phyloP scores from a whole-genome alignment of 92 coral and sea anemone species.

The Pocillopora grandis region DNA sequence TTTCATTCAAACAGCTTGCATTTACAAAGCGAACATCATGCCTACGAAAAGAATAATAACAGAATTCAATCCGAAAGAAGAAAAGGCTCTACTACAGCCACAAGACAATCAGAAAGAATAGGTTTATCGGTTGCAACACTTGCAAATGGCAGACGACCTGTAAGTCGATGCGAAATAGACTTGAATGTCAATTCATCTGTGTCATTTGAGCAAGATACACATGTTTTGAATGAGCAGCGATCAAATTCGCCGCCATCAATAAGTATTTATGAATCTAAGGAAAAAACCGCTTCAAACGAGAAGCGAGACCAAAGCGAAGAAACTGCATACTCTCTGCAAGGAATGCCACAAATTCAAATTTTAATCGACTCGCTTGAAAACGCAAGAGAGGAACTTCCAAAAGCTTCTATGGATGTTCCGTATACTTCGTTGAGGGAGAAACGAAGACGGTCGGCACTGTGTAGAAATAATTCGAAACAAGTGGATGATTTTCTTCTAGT shows the following conservation, averaged over 20 bases:
- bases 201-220: slow-evolving; percentile 9
- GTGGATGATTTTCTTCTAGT: slow-evolving; percentile 88
- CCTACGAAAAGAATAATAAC: neutral
- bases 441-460: slow-evolving; percentile 85
- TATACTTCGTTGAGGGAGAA: slow-evolving; percentile 79
- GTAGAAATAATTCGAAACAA: slow-evolving; percentile 86
- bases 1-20: neutral
- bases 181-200: slow-evolving; percentile 39
- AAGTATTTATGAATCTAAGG: neutral
- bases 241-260: slow-evolving; percentile 27
- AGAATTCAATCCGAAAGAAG: neutral
- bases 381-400: slow-evolving; percentile 70
- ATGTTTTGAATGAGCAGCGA: slow-evolving; percentile 3
- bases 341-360: slow-evolving; percentile 67
- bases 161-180: slow-evolving; percentile 84
- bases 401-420: slow-evolving; percentile 60
- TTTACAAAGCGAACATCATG: neutral
- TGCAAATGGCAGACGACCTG: slow-evolving; percentile 54
- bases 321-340: neutral
- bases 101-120: slow-evolving; percentile 1
- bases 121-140: neutral
- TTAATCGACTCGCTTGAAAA: slow-evolving; percentile 79
- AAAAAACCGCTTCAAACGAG: neutral
- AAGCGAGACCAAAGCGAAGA: neutral
- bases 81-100: neutral